Base-by-base conservation (phyloP, 2,113 vertebrate species). In the Planiliza haematocheilus region DNA sequence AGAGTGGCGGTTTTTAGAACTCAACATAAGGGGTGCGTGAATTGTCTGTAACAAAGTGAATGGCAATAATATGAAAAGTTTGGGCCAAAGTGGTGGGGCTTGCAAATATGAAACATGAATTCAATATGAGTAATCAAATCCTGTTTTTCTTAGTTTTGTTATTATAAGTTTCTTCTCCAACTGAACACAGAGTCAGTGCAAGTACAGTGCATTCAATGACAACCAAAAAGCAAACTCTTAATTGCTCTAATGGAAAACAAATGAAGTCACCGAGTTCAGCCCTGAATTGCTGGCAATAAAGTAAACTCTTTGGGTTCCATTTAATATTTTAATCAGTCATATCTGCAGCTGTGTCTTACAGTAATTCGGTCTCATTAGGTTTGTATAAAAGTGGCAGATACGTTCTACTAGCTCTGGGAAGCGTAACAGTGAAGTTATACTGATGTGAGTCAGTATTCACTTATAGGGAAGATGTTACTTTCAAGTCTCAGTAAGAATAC, bases 321-420 rank as follows among this genome's bases (percentile, higher is more conserved):
- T 67, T 11, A 30, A 20, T 51, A 56, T 63, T 14, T 46, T 57
- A 42, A 67, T 78, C 50, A 57, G 37, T 21, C 24, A n/a, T 45
- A 51, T 14, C 16, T 38, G 34, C 53, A 51, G 53, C 49, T 38
- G 70, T 55, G 42, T 58, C 50, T 61, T 24, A 48, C 10, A 41
- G 39, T 65, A 21, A 69, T 69, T 64, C 55, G 36, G 10, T 64
- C 52, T 57, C 70, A 62, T 64, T 49, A 18, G 20, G n/a, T 49
- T 50, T 38, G n/a, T 14, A 67, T 16, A 70, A 46, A 20, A 39
- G 30, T 34, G 42, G 17, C n/a, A 24, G 10, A 59, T 38, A 43
- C 21, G n/a, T n/a, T n/a, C n/a, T n/a, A n/a, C n/a, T n/a, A n/a
- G n/a, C 79, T 53, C 4, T 67, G 18, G 38, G 24, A 50, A 30